Conservation (phyloP, 2,888 invertebrate genomes). For the Laspeyria flexula region DNA sequence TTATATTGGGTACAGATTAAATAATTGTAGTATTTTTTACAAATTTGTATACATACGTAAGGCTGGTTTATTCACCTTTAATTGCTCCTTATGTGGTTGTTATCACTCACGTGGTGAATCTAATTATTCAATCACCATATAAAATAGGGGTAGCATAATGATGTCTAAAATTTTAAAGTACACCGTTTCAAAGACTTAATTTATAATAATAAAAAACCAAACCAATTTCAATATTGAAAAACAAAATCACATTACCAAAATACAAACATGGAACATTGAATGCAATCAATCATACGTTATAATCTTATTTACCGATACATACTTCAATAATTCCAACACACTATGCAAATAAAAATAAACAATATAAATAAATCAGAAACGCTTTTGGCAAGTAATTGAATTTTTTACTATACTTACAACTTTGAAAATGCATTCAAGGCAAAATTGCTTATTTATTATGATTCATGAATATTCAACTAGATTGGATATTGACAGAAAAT, state of each 20-base stretch:
- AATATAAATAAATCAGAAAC: slow-evolving; percentile 38
- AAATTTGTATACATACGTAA: no score
- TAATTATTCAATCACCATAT: no score
- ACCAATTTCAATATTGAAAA: not conserved
- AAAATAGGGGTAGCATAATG: no score
- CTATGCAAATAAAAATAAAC: slow-evolving; percentile 36
- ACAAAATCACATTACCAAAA: not conserved
- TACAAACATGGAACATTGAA: slow-evolving; percentile 8
- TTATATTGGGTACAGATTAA: no score
- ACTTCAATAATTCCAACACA: slow-evolving; percentile 32
- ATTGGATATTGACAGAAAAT: slow-evolving; percentile 50
- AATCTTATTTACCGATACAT: slow-evolving; percentile 26
- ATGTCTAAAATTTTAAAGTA: no score
- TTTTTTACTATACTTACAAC: slow-evolving; percentile 27
- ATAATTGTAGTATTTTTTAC: no score
- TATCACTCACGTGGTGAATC: no score
- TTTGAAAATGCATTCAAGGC: slow-evolving; percentile 43
- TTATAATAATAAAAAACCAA: not conserved
- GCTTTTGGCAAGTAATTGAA: slow-evolving; percentile 41
- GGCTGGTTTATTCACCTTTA: no score
- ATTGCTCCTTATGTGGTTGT: no score
- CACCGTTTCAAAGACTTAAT: no score
- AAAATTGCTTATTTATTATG: slow-evolving; percentile 54
- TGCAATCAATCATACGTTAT: slow-evolving; percentile 17
- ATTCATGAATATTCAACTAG: slow-evolving; percentile 57